Evolutionary conservation across 2,113 vertebrate genomes (phyloP).

Genomic region (Chaetodon auriga): DNA sequence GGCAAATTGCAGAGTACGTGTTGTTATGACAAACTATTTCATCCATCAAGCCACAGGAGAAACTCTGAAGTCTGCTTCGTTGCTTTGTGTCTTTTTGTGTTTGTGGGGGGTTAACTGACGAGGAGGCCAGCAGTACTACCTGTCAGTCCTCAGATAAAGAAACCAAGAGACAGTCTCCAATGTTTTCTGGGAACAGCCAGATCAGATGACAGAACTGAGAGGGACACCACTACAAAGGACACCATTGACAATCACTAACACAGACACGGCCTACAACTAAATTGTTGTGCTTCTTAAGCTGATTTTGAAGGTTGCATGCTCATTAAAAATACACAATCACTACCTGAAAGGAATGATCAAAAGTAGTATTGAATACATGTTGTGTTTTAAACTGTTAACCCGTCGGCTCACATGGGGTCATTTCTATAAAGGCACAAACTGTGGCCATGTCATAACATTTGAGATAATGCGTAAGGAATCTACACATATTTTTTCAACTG

Average conservation of each 20-base stretch:
- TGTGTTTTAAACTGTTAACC: neutral
- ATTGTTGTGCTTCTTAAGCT: neutral
- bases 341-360: neutral
- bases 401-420: no score
- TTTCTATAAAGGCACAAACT: neutral
- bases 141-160: conserved; percentile 71
- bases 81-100: conserved; percentile 13
- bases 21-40: conserved; percentile 8
- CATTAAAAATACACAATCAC: conserved; percentile 3
- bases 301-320: neutral
- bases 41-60: neutral
- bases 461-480: no score
- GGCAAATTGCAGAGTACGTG: neutral
- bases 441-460: no score
- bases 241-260: conserved; percentile 57
- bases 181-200: conserved; percentile 69
- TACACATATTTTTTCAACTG: no score
- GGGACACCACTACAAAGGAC: conserved; percentile 57
- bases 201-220: conserved; percentile 72
- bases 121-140: conserved; percentile 45
- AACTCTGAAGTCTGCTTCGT: neutral
- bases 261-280: conserved; percentile 23
- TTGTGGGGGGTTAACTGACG: conserved; percentile 5
- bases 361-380: no score
- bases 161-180: conserved; percentile 59